Conservation (phyloP, 2,113 vertebrate genomes). For the Ictidomys tridecemlineatus region DNA sequence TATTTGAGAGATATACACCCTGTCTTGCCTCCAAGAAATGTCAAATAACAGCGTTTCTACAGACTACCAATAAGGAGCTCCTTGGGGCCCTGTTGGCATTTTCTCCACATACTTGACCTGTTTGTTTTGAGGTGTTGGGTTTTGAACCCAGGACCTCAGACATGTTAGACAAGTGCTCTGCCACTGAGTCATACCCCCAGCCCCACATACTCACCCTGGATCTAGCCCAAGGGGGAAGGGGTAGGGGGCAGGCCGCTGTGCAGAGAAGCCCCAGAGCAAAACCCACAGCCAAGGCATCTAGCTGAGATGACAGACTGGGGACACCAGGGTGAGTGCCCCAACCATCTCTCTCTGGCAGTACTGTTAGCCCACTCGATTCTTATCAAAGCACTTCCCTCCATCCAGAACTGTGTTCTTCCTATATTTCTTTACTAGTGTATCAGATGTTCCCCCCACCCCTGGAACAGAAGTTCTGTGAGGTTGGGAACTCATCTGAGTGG, state of each 20-base stretch:
- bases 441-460: not conserved
- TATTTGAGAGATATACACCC: not conserved
- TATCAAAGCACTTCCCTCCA: too few species aligned
- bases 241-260: not conserved
- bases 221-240: not conserved
- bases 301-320: not conserved
- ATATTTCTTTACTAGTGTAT: not conserved
- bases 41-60: not conserved
- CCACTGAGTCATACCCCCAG: too few species aligned
- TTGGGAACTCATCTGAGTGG: not conserved
- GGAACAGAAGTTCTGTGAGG: not conserved
- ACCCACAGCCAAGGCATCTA: not conserved
- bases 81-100: not conserved
- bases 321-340: not conserved
- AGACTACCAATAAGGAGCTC: not conserved
- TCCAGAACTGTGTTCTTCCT: not conserved
- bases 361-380: not conserved
- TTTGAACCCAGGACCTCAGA: too few species aligned
- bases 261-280: not conserved
- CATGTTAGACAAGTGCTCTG: too few species aligned
- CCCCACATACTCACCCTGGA: not conserved
- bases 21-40: not conserved
- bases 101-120: too few species aligned
- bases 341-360: not conserved
- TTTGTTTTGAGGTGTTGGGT: too few species aligned